Conservation (phyloP, 2,888 invertebrate species). For the Alviniconcha strummeri region DNA sequence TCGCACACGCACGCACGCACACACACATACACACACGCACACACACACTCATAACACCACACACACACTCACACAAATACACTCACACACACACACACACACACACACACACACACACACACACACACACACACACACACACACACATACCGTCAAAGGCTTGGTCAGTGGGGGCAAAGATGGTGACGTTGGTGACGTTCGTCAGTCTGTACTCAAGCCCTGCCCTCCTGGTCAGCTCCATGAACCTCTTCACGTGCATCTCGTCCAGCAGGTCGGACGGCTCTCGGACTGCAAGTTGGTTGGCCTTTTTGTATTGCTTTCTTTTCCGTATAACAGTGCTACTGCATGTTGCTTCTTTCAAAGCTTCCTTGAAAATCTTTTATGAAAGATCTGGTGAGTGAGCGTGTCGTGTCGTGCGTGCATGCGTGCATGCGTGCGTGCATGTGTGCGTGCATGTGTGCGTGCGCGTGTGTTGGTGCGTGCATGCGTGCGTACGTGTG, state of each 20-base stretch:
- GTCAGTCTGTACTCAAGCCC: slow-evolving; percentile 74
- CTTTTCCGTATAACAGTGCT: too few species aligned
- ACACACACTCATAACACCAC: neutral
- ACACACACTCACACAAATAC: neutral
- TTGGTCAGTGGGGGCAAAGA: slow-evolving; percentile 76
- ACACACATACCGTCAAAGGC: slow-evolving; percentile 71
- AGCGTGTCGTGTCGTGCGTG: too few species aligned
- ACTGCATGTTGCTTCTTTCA: too few species aligned
- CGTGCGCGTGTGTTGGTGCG: too few species aligned
- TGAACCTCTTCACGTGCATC: slow-evolving; percentile 72
- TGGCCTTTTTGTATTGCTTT: too few species aligned
- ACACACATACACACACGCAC: too few species aligned
- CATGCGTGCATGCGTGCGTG: too few species aligned
- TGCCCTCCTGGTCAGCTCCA: slow-evolving; percentile 72
- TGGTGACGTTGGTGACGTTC: slow-evolving; percentile 72
- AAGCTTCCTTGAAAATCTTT: too few species aligned
- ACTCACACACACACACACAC: slow-evolving; percentile 5
- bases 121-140: neutral
- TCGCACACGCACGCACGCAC: too few species aligned
- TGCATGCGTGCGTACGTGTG: too few species aligned
- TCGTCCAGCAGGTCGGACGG: slow-evolving; percentile 34
- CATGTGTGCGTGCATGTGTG: too few species aligned
- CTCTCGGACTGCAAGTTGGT: slow-evolving; percentile 29
- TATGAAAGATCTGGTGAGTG: too few species aligned
- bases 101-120: neutral